phyloP scores from a whole-genome alignment of 2,888 invertebrate genomes.

The Fabriciana adippe region DNA sequence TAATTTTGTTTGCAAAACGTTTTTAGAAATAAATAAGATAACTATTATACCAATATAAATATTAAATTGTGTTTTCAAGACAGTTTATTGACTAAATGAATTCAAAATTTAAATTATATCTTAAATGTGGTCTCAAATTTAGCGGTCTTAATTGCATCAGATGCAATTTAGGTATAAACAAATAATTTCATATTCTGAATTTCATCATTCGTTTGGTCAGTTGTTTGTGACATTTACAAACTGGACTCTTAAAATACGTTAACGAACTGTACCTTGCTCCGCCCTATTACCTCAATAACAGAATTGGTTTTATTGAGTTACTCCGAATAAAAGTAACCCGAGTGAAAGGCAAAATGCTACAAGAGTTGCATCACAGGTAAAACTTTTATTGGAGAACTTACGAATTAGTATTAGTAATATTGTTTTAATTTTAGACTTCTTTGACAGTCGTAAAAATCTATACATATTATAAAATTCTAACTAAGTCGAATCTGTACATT shows the following conservation, averaged over 20 bases:
- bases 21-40: too few relatives aligned
- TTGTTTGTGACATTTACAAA: conserved; percentile 30
- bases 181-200: conserved; percentile 20
- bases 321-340: conserved; percentile 21
- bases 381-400: not conserved
- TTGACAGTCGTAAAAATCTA: too few relatives aligned
- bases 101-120: too few relatives aligned
- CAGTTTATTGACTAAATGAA: too few relatives aligned
- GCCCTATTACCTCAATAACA: conserved; percentile 27
- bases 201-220: conserved; percentile 16
- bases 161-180: conserved; percentile 14
- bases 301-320: conserved; percentile 14
- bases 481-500: too few relatives aligned
- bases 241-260: conserved; percentile 27
- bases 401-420: too few relatives aligned
- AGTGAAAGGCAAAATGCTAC: conserved; percentile 21
- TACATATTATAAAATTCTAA: too few relatives aligned
- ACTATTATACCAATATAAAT: too few relatives aligned
- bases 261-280: conserved; percentile 23
- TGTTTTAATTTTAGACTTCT: too few relatives aligned
- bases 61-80: too few relatives aligned
- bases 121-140: too few relatives aligned
- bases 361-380: not conserved
- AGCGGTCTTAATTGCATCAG: not conserved
- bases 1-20: too few relatives aligned